Percentiles rank a stretch among this genome's conserved stretches.
Evolutionary conservation across 2,113 vertebrate genomes (phyloP).

Genomic region (Scopus umbretta): DNA sequence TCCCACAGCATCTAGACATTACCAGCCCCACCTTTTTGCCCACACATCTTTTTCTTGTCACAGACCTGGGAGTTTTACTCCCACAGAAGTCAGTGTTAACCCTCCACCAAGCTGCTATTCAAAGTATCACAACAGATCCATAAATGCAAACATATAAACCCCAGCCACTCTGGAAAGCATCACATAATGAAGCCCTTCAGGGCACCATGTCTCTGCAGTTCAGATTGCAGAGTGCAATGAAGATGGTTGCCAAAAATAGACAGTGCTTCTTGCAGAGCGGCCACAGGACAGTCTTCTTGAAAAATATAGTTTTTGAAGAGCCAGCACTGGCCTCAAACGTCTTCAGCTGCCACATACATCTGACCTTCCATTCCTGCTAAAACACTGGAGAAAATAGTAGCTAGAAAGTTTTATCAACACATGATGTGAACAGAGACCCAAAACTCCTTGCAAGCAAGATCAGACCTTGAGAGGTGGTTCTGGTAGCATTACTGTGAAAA

Average conservation of each 20-base stretch:
- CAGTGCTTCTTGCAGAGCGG: background rate
- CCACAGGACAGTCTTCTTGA: background rate
- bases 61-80: background rate
- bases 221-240: accelerated
- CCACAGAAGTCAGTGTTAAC: background rate
- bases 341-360: background rate
- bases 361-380: background rate
- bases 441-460: background rate
- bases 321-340: background rate
- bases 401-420: background rate
- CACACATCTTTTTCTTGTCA: background rate
- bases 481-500: background rate
- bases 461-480: too few relatives aligned
- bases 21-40: background rate
- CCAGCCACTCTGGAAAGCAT: background rate
- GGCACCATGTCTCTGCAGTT: background rate
- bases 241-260: background rate
- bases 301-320: background rate
- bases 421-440: accelerated
- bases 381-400: background rate
- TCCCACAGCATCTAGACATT: background rate
- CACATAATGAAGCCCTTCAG: background rate
- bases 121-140: background rate
- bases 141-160: background rate
- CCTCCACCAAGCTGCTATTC: background rate